phyloP scores from a whole-genome alignment of 2,113 vertebrate species.

The Mormoops blainvillei region DNA sequence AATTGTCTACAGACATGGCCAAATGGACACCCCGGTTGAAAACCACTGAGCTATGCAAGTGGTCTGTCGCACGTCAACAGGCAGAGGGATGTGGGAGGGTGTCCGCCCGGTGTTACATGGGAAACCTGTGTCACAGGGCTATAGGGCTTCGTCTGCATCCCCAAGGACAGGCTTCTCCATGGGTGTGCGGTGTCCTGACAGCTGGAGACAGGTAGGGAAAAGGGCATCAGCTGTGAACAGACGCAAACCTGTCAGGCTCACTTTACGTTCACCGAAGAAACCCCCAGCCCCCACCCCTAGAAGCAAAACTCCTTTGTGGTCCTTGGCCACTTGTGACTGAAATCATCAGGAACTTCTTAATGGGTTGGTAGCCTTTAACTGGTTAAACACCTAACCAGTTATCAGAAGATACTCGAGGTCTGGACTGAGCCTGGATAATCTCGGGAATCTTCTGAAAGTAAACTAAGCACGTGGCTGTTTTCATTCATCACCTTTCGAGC shows the following conservation, averaged over 20 bases:
- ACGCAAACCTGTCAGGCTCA: neutral
- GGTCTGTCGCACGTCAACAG: neutral
- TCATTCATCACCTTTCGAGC: constrained; percentile 62
- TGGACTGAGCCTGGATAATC: constrained; percentile 6
- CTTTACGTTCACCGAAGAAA: neutral
- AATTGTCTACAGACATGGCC: neutral
- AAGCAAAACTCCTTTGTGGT: neutral
- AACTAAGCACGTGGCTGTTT: constrained; percentile 41
- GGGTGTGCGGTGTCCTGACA: neutral
- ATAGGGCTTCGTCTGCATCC: neutral
- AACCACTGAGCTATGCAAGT: neutral
- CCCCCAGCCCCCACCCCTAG: neutral
- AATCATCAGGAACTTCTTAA: neutral
- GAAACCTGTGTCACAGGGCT: neutral
- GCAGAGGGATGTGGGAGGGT: neutral
- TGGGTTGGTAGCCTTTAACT: constrained; percentile 36
- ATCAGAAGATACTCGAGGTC: neutral
- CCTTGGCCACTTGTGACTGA: neutral
- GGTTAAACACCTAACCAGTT: neutral
- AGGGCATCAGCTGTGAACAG: too few relatives aligned
- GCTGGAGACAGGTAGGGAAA: too few relatives aligned
- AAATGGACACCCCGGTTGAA: neutral
- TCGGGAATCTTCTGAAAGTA: neutral
- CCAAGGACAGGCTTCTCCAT: neutral
- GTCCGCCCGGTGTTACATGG: neutral